A percentile compares a stretch with the other conserved stretches of the same genome.
Evolutionary conservation across 2,888 invertebrate genomes (phyloP).

Genomic region (Salpingus planirostris): DNA sequence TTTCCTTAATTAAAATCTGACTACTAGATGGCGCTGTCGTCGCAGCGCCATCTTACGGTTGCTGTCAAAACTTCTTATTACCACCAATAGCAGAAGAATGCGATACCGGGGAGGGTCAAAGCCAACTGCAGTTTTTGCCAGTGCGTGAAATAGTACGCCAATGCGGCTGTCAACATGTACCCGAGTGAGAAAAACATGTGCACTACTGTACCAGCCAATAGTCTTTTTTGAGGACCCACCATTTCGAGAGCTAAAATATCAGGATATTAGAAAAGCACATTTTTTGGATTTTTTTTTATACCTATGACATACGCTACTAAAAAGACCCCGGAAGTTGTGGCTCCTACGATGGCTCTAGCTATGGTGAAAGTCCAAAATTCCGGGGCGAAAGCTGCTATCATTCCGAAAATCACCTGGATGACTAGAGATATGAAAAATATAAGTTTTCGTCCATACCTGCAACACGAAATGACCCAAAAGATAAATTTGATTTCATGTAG

Average conservation of each 20-base stretch:
- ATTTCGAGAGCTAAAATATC: constrained; percentile 51
- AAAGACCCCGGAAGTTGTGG: constrained; percentile 68
- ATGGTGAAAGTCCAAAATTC: constrained; percentile 59
- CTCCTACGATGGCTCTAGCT: constrained; percentile 58
- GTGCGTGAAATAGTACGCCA: constrained; percentile 57
- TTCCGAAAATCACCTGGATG: constrained; percentile 58
- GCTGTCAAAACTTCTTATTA: constrained; percentile 24
- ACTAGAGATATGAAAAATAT: constrained; percentile 65
- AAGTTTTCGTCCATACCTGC: constrained; percentile 57
- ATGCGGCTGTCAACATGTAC: constrained; percentile 57
- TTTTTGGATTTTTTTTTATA: constrained; percentile 26
- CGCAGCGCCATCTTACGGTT: no score
- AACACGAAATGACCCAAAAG: constrained; percentile 11
- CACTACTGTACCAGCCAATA: constrained; percentile 61
- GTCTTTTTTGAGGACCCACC: constrained; percentile 61
- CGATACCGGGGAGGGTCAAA: constrained; percentile 57
- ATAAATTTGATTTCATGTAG: constrained; percentile 1
- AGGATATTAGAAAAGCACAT: constrained; percentile 1
- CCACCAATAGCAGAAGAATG: constrained; percentile 65
- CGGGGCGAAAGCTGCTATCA: constrained; percentile 56
- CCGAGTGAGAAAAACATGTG: constrained; percentile 69
- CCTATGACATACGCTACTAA: constrained; percentile 71
- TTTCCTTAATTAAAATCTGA: constrained; percentile 2
- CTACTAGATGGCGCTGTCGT: background rate
- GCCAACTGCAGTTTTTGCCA: constrained; percentile 64